These are phyloP conservation scores for Sinonovacula constricta DNA, from an alignment of 1,140 invertebrate genomes.

Conservation along the genomic window DNA sequence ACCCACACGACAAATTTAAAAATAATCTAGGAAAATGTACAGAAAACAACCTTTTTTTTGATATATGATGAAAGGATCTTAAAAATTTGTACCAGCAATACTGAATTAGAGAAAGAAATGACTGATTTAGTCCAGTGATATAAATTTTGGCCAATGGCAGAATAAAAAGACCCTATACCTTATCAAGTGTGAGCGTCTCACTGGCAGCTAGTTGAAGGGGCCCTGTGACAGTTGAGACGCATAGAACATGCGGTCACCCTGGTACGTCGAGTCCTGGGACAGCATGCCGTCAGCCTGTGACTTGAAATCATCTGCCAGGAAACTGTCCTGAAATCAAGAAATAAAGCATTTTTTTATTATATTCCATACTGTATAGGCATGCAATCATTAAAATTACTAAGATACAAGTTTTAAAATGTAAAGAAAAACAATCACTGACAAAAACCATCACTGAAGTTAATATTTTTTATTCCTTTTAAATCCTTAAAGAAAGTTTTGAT, in stretches of 20 bases:
- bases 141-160: not conserved
- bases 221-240: conserved; percentile 82
- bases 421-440: too few relatives aligned
- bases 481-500: too few relatives aligned
- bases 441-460: too few relatives aligned
- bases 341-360: not conserved
- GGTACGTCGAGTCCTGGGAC: conserved; percentile 96
- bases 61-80: too few relatives aligned
- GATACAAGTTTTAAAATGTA: too few relatives aligned
- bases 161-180: not conserved
- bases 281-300: conserved; percentile 96
- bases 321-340: conserved; percentile 86
- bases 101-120: too few relatives aligned
- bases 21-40: not conserved
- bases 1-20: too few relatives aligned
- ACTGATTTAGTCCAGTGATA: too few relatives aligned
- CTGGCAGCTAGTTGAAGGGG: conserved; percentile 71
- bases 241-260: conserved; percentile 87
- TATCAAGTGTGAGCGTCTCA: conserved; percentile 9
- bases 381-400: not conserved
- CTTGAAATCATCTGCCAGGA: conserved; percentile 91
- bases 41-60: not conserved
- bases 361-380: not conserved
- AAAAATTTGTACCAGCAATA: too few relatives aligned
- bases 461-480: too few relatives aligned